These are phyloP conservation scores for Heliconius hewitsoni DNA, from an alignment of 1,140 invertebrate genomes.

Conservation along the genomic window DNA sequence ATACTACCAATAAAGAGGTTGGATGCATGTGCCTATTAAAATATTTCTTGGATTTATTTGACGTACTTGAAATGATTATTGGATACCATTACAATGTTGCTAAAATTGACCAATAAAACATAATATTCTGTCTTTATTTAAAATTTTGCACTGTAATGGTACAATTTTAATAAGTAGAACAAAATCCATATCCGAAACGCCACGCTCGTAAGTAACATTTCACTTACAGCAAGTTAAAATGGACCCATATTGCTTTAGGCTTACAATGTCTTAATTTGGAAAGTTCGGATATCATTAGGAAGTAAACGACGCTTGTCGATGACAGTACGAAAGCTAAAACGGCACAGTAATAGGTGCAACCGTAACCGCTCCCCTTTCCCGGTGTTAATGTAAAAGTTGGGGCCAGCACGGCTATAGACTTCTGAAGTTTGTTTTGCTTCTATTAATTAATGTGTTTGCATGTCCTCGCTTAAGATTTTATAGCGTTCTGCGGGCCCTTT, in stretches of 20 bases:
- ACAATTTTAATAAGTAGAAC: not conserved
- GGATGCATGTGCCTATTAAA: slow-evolving; percentile 73
- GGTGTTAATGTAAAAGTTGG: slow-evolving; percentile 77
- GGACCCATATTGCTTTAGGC: not conserved
- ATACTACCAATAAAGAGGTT: slow-evolving; percentile 74
- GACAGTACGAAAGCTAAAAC: slow-evolving; percentile 35
- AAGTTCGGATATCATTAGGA: slow-evolving; percentile 34
- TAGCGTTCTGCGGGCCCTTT: slow-evolving; percentile 38
- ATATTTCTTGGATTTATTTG: slow-evolving; percentile 79
- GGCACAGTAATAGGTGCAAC: slow-evolving; percentile 62
- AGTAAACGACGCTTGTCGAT: slow-evolving; percentile 37
- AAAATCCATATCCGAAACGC: not conserved
- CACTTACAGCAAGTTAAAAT: not conserved
- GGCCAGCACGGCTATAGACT: slow-evolving; percentile 60
- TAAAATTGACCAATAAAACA: slow-evolving; percentile 51
- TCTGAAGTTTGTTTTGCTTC: slow-evolving; percentile 73
- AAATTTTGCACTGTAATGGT: not conserved
- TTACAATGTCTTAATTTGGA: slow-evolving; percentile 37
- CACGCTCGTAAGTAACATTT: not conserved
- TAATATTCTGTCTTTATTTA: slow-evolving; percentile 36
- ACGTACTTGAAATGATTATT: slow-evolving; percentile 72
- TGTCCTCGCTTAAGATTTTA: slow-evolving; percentile 61
- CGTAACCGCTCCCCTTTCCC: slow-evolving; percentile 62
- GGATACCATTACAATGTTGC: slow-evolving; percentile 67
- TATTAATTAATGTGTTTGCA: slow-evolving; percentile 78